These are phyloP conservation scores for Urocitellus parryii DNA, from an alignment of 2,113 vertebrate genomes.

Conservation along the genomic window DNA sequence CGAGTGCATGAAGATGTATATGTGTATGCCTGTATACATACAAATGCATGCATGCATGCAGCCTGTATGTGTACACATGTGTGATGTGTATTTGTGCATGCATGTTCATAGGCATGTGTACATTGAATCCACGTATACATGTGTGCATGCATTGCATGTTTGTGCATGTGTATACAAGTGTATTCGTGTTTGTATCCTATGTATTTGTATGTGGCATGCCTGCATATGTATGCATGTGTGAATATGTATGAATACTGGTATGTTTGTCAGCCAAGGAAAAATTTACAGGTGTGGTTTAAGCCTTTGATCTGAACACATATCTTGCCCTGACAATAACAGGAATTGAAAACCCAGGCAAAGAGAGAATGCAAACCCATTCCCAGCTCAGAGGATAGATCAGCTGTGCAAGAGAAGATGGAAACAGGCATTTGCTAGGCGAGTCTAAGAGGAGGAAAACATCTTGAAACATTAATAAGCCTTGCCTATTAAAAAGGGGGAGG, in stretches of 20 bases:
- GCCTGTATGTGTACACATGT: neutral
- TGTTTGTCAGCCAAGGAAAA: neutral
- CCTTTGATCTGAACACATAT: neutral
- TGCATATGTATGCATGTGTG: neutral
- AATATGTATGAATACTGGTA: neutral
- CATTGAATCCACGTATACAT: no score
- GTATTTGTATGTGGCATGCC: neutral
- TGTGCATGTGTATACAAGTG: neutral
- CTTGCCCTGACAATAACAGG: constrained; percentile 24
- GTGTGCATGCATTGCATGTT: rapidly evolving
- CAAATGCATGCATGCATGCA: neutral
- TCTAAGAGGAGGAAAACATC: neutral
- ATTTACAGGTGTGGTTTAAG: neutral
- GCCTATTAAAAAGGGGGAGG: neutral
- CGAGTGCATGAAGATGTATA: neutral
- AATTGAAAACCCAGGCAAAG: constrained; percentile 20
- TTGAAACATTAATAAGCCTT: constrained; percentile 35
- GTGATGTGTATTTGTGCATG: neutral
- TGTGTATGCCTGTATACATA: no score
- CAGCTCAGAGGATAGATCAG: constrained; percentile 14
- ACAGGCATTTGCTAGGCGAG: neutral
- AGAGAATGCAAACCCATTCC: neutral
- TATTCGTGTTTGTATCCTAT: no score
- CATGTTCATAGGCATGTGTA: neutral
- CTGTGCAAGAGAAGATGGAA: neutral